Evolutionary conservation across 64 coral and sea anemone genomes (phyloP), one percentile per base, ranked within the genome.

Genomic region (Actinia tenebrosa): DNA sequence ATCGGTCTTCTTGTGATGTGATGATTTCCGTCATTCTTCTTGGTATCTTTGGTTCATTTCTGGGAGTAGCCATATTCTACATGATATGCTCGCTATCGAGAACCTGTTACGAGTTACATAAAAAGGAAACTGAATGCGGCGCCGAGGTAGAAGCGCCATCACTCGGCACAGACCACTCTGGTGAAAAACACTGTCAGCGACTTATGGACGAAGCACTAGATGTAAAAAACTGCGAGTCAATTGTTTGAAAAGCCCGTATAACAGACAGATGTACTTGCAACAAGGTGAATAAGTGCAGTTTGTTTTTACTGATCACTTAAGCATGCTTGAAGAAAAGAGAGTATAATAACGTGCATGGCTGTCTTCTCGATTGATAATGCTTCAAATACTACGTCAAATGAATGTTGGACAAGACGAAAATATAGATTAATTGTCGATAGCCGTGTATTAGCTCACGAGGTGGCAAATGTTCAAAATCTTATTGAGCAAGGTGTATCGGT

Each of bases 21-120:
- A 85, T 85, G 83, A 85, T 85, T 27, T 85, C 83, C 4, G 46
- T 85, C 15, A 64, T 85, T 64, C 54, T 85, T 85, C 83, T 85
- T 44, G 56, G 54, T 30, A 64, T 85, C 8, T 85, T 85, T 85
- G 83, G 83, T 30, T 85, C 83, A 30, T 61, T 58, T 16, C 37
- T 85, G 23, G 83, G 56, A 85, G 56, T 64, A n/a, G 83, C 83
- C 50, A 64, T 85, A n/a, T 55, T 5, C 16, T 85, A 64, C 45
- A 64, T 64, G 83, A 37, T 85, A 61, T 85, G 83, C 16, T 85
- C 83, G 5, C 14, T 64, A 43, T 58, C 60, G 26, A 85, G 23
- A 61, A 85, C 83, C 7, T 85, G 83, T 61, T 85, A 85, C 56
- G 83, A 85, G 43, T 45, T 85, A 61, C 83, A 85, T 54, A 81